Base-by-base conservation (phyloP, 2,888 invertebrate species). In the Acrobasis consociella region DNA sequence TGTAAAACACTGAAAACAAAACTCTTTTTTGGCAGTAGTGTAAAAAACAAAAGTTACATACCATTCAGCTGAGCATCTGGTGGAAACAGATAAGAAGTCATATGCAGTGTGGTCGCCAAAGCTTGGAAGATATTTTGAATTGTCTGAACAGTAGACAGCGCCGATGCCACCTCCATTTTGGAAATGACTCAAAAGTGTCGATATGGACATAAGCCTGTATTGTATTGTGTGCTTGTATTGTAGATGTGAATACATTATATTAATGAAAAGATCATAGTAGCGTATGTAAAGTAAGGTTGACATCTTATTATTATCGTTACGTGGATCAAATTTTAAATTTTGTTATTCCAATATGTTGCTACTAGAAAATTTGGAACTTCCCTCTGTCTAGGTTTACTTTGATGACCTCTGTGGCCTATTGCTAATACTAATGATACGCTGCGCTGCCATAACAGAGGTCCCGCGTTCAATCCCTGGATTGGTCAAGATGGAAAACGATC, bases 111-210 rank as follows among this genome's bases (percentile, higher is more conserved):
- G 15, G 51, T 51, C 1, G 51, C 51, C 51, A 51, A 17, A 15
- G 51, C 51, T 17, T 17, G 51, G 15, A 51, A 16, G n/a, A 51
- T 3, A 51, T 51, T 51, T 17, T 51, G 51, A 10, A 15, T 22
- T 0, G 51, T 7, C 16, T 9, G 51, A 7, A 51, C 51, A 7
- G 51, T 22, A 7, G 51, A 51, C 51, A 51, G 1, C 16, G 51
- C 17, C 16, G 51, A 15, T 10, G 51, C 51, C 51, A 10, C 51
- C 10, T 51, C 51, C 51, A 51, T 51, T 42, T 42, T 42, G 11
- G 42, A 42, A 42, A 13, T 42, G 42, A 42, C 11, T 11, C 13
- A 42, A 42, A 42, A 7, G 2, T 11, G 42, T 31, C 0, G 5
- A 13, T 22, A 42, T 42, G 7, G 31, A 13, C 42, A 42, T 11